Evolutionary conservation across 2,113 vertebrate genomes (phyloP), one percentile per base, ranked within the genome.

Genomic region (zebrafish (Danio rerio)): DNA sequence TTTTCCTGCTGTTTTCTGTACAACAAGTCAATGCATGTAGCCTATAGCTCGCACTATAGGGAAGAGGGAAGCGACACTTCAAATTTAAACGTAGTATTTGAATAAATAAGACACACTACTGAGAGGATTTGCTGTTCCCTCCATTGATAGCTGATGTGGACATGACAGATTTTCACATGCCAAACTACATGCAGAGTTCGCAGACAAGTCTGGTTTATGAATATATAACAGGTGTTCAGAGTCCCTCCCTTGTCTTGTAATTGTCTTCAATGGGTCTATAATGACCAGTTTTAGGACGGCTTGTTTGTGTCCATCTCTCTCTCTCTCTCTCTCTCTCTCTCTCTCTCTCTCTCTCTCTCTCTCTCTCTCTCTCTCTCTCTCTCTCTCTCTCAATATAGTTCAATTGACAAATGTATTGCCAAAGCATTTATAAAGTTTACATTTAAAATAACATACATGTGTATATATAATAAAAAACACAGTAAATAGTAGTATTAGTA

Each of bases 251-350:
- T 13, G 5, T 80, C 81, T 71, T 80, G 53, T 88, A 63, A 85
- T 88, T 84, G 85, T 50, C 62, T 82, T 63, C 18, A 86, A 18
- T 75, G 58, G 5, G 53, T 20, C 40, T n/a, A 43, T 86, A 81
- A 88, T 86, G 68, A 80, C 62, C 56, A 70, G 63, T 82, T 45
- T 20, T 77, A 77, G 6, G 13, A 49, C 70, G 11, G 15, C 72
- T 58, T 75, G 7, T 42, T 31, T 31, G n/a, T 85, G 49, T 43
- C 47, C 59, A 31, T 80, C 16, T 81, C 12, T 20, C 16, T 21
- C 40, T 74, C 20, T 31, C 31, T 20, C 42, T 12, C 58, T 10
- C 12, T 58, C 31, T 47, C 9, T 74, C 52, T 5, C 43, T 49
- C 31, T 52, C 4, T 52, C 49, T 11, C 11, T 52, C 20, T n/a